These are phyloP conservation scores for Lutraria rhynchaena DNA, from an alignment of 1,140 invertebrate genomes.

Conservation along the genomic window DNA sequence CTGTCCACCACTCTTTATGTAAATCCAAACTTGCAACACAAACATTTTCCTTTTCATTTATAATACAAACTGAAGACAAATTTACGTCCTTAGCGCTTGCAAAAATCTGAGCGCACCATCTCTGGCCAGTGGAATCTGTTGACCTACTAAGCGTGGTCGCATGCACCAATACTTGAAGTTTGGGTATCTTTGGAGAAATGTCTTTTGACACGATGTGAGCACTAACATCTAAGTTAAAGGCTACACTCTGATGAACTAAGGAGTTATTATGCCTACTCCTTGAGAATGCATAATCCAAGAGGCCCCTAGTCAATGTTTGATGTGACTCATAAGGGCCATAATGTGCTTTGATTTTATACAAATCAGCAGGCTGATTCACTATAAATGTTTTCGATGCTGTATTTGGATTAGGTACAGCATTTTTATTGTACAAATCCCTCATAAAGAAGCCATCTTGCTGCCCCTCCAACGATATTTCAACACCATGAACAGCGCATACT, in stretches of 20 bases:
- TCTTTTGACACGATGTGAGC: constrained; percentile 58
- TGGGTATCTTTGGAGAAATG: constrained; percentile 59
- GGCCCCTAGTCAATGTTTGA: constrained; percentile 28
- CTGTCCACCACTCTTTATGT: constrained; percentile 56
- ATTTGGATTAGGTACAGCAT: constrained; percentile 38
- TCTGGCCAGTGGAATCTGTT: background rate
- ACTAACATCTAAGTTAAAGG: constrained; percentile 59
- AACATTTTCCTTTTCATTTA: constrained; percentile 48
- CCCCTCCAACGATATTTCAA: constrained; percentile 42
- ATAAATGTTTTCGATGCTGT: constrained; percentile 44
- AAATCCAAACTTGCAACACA: constrained; percentile 56
- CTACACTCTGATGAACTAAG: constrained; percentile 37
- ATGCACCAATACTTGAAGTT: constrained; percentile 54
- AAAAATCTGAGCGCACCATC: constrained; percentile 56
- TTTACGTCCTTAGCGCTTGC: constrained; percentile 30
- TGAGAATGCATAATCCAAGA: constrained; percentile 28
- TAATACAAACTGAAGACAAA: constrained; percentile 49
- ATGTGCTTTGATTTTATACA: constrained; percentile 53
- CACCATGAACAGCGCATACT: background rate
- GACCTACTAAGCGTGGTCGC: constrained; percentile 16
- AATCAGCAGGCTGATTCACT: constrained; percentile 50
- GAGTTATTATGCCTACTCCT: constrained; percentile 10
- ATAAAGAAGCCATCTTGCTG: constrained; percentile 46
- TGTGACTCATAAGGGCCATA: constrained; percentile 54
- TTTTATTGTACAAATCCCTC: constrained; percentile 45